Percentiles rank a stretch among this genome's conserved stretches.
Evolutionary conservation across 1,140 invertebrate genomes (phyloP).

Genomic region (Cyclargus thomasi): DNA sequence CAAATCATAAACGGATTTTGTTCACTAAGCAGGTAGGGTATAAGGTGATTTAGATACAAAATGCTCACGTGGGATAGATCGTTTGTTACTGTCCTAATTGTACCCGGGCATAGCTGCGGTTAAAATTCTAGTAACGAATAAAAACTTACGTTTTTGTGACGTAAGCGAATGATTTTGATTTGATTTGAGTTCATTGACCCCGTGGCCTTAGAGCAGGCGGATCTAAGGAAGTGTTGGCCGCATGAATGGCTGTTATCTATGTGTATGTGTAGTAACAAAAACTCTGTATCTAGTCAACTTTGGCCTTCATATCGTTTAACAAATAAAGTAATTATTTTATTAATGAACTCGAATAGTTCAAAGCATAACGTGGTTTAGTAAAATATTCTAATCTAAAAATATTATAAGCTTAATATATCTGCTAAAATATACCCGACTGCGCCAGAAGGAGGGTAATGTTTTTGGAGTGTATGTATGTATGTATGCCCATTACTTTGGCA

Average conservation of each 20-base stretch:
- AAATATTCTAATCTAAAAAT: too few relatives aligned
- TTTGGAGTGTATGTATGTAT: too few relatives aligned
- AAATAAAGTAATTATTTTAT: conserved; percentile 13
- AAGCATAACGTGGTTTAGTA: background rate
- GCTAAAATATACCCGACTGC: too few relatives aligned
- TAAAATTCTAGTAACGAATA: background rate
- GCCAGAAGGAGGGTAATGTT: too few relatives aligned
- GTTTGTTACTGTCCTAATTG: too few relatives aligned
- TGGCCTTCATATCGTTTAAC: conserved; percentile 32
- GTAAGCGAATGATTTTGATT: too few relatives aligned
- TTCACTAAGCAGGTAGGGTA: too few relatives aligned
- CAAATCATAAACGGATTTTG: too few relatives aligned
- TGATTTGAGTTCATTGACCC: conserved; percentile 29
- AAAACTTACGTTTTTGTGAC: background rate
- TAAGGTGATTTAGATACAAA: too few relatives aligned
- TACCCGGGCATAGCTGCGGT: background rate
- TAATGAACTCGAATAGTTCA: background rate
- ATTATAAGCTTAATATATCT: too few relatives aligned
- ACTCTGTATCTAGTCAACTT: conserved; percentile 34
- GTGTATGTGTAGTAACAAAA: conserved; percentile 34
- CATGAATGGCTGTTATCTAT: conserved; percentile 36
- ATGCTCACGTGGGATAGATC: too few relatives aligned
- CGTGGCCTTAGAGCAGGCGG: conserved; percentile 29
- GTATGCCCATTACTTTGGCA: too few relatives aligned
- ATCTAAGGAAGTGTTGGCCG: conserved; percentile 33